Conservation (phyloP, 1,140 invertebrate genomes). For the Drosophila nigromelanica region DNA sequence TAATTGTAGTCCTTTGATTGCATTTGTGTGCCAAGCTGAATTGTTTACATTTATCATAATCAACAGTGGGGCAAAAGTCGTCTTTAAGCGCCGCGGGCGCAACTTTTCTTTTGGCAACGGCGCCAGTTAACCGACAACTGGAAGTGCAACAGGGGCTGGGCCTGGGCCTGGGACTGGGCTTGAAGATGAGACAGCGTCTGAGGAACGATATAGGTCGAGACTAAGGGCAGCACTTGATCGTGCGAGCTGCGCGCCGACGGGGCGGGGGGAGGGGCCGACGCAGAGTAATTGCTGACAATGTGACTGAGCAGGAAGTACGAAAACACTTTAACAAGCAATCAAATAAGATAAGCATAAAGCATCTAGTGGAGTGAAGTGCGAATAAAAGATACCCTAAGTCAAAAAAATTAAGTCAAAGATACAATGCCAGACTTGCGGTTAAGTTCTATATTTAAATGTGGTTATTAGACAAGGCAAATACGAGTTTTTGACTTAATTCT, state of each 20-base stretch:
- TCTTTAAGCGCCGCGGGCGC: slow-evolving; percentile 60
- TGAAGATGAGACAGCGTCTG: slow-evolving; percentile 43
- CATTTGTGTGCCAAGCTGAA: slow-evolving; percentile 77
- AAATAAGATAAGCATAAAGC: slow-evolving; percentile 1
- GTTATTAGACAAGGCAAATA: too few relatives aligned
- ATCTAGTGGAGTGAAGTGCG: neutral
- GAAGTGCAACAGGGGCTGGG: slow-evolving; percentile 19
- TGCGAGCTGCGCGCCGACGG: slow-evolving; percentile 31
- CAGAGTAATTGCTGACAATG: slow-evolving; percentile 71
- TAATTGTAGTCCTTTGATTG: slow-evolving; percentile 80
- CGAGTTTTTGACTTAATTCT: too few relatives aligned
- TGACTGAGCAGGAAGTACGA: slow-evolving; percentile 67
- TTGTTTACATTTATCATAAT: slow-evolving; percentile 82
- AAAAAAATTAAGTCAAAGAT: neutral
- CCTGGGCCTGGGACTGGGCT: slow-evolving; percentile 35
- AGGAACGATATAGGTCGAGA: slow-evolving; percentile 42
- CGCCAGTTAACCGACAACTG: slow-evolving; percentile 59
- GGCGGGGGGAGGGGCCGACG: too few relatives aligned
- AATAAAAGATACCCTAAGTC: too few relatives aligned
- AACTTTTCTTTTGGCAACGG: slow-evolving; percentile 68
- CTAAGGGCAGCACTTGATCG: slow-evolving; percentile 61
- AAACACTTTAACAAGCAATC: slow-evolving; percentile 36
- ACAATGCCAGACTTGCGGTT: too few relatives aligned
- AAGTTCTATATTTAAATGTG: too few relatives aligned
- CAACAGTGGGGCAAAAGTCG: slow-evolving; percentile 52